phyloP scores from a whole-genome alignment of 2,797 vertebrate species.

The Melanotaenia trifasciata region DNA sequence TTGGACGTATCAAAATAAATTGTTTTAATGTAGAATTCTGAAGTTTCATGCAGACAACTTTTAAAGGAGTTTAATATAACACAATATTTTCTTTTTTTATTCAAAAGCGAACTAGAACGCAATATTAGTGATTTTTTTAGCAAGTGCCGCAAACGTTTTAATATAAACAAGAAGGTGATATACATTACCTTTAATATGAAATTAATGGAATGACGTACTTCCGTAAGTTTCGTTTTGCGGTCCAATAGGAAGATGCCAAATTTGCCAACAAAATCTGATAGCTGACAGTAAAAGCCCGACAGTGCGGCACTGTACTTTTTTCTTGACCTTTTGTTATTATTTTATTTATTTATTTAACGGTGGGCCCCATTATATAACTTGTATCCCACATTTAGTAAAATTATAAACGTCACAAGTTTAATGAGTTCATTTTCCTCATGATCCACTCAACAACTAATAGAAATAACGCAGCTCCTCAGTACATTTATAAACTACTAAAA shows the following conservation, averaged over 20 bases:
- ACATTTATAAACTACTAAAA: background rate
- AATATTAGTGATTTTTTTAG: rapidly evolving
- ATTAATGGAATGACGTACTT: constrained; percentile 13
- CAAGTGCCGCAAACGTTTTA: background rate
- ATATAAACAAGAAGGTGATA: no score
- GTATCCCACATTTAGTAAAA: background rate
- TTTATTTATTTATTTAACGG: background rate
- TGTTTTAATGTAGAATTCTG: rapidly evolving
- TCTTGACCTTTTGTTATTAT: no score
- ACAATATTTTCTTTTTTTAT: no score
- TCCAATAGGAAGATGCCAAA: constrained; percentile 76
- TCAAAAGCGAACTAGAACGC: rapidly evolving
- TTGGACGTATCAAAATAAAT: constrained; percentile 44
- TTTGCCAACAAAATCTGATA: constrained; percentile 52
- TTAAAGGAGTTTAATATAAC: rapidly evolving
- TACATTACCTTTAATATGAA: constrained; percentile 56
- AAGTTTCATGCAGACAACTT: rapidly evolving
- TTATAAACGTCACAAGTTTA: background rate
- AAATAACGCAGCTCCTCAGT: background rate
- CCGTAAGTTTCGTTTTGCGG: constrained; percentile 6
- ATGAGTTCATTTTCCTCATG: background rate
- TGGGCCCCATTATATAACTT: background rate
- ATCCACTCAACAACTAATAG: background rate
- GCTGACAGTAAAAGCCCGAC: background rate
- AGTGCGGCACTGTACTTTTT: background rate